phyloP scores from a whole-genome alignment of 2,113 vertebrate genomes.

The Pedionomus torquatus region DNA sequence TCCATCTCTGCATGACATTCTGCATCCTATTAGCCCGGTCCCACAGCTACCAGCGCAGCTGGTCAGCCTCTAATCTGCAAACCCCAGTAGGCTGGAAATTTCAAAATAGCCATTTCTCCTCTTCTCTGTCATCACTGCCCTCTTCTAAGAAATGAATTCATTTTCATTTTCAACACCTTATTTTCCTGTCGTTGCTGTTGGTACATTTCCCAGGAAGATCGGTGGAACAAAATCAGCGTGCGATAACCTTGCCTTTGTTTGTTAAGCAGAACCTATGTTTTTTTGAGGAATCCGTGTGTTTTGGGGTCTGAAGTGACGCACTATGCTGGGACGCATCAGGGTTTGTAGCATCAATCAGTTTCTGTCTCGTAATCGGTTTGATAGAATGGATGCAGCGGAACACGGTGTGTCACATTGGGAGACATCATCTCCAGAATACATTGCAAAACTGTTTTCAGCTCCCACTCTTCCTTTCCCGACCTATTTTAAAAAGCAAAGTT shows the following conservation, averaged over 20 bases:
- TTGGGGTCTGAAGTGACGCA: not conserved
- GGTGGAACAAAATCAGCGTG: not conserved
- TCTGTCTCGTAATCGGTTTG: not conserved
- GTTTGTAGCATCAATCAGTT: conserved; percentile 22
- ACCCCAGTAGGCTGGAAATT: not conserved
- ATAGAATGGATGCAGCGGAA: conserved; percentile 21
- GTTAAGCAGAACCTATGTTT: not conserved
- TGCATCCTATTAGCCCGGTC: not conserved
- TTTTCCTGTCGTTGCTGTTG: not conserved
- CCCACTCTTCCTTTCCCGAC: not conserved
- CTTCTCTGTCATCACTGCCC: not conserved
- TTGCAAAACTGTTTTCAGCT: not conserved
- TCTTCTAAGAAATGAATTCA: not conserved
- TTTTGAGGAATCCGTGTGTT: not conserved
- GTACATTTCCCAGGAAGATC: not conserved
- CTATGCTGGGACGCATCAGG: conserved; percentile 1
- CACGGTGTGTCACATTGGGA: not conserved
- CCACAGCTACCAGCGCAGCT: not conserved
- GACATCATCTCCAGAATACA: not conserved
- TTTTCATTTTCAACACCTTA: not conserved
- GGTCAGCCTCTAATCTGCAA: not conserved
- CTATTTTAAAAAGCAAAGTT: not conserved
- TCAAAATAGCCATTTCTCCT: not conserved
- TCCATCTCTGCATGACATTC: not conserved
- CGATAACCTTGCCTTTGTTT: not conserved